Conservation (phyloP, 2,888 invertebrate genomes). For the Scaptomyza polygonia region DNA sequence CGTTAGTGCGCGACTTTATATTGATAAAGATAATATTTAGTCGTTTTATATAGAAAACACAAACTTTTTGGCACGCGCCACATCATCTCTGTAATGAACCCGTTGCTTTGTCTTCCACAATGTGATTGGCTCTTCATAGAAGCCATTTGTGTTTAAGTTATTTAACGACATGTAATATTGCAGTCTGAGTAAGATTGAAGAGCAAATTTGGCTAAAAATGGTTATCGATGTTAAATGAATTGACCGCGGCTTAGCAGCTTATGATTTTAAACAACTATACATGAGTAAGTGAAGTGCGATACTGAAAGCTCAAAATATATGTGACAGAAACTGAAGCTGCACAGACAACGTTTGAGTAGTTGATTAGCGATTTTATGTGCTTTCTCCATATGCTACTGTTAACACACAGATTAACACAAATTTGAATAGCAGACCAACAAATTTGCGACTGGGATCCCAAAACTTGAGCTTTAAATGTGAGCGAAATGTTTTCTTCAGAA, state of each 20-base stretch:
- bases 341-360: slow-evolving; percentile 51
- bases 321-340: slow-evolving; percentile 23
- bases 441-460: not conserved
- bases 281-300: slow-evolving; percentile 19
- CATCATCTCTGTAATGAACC: slow-evolving; percentile 75
- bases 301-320: slow-evolving; percentile 30
- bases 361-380: slow-evolving; percentile 65
- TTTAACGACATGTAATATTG: slow-evolving; percentile 72
- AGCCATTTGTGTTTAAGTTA: slow-evolving; percentile 59
- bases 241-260: slow-evolving; percentile 8
- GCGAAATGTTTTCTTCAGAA: slow-evolving; percentile 1
- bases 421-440: slow-evolving; percentile 1
- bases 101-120: slow-evolving; percentile 79
- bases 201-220: slow-evolving; percentile 3
- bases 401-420: slow-evolving; percentile 25
- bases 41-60: no score
- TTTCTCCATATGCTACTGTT: slow-evolving; percentile 35
- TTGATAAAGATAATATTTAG: not conserved
- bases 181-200: not conserved
- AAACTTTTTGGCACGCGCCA: slow-evolving; percentile 55
- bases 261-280: slow-evolving; percentile 20
- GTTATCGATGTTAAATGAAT: not conserved
- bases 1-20: not conserved
- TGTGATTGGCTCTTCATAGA: slow-evolving; percentile 65
- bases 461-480: not conserved